Conservation (phyloP, 2,888 invertebrate species). For the Callyntrura sp. region DNA sequence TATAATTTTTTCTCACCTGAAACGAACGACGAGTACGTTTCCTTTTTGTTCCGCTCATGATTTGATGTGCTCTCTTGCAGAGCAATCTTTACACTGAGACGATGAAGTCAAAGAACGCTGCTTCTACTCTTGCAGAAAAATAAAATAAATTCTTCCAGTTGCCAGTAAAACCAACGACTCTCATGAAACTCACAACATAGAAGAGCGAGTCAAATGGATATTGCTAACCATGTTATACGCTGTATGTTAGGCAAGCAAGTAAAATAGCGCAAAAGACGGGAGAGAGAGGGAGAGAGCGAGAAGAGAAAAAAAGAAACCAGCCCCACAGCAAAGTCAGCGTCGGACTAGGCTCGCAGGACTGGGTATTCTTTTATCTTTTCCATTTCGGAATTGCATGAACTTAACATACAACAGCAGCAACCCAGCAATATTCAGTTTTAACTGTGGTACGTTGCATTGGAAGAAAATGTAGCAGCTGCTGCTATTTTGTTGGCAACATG, state of each 20-base stretch:
- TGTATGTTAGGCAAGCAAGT: not conserved
- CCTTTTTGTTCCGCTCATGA: conserved; percentile 43
- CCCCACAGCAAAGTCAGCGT: conserved; percentile 45
- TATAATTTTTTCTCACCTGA: not conserved
- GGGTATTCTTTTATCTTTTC: not conserved
- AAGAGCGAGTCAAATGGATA: not conserved
- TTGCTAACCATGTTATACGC: not conserved
- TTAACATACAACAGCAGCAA: too few relatives aligned
- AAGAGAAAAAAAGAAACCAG: not conserved
- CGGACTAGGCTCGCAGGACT: not conserved
- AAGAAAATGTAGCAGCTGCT: conserved; percentile 67
- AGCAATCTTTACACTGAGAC: conserved; percentile 52
- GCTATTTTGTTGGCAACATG: conserved; percentile 64
- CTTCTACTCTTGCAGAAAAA: conserved; percentile 69
- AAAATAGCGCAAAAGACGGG: not conserved
- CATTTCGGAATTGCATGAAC: not conserved
- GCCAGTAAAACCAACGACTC: conserved; percentile 4
- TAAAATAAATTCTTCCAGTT: conserved; percentile 24
- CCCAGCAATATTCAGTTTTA: not conserved
- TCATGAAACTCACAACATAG: not conserved
- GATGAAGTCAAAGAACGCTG: conserved; percentile 70
- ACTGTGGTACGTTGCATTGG: too few relatives aligned
- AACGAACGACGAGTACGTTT: not conserved
- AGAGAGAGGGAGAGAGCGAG: not conserved
- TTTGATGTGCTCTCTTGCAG: conserved; percentile 59